Conservation (phyloP, 2,797 vertebrate genomes). For the Pangasius larnaudii region DNA sequence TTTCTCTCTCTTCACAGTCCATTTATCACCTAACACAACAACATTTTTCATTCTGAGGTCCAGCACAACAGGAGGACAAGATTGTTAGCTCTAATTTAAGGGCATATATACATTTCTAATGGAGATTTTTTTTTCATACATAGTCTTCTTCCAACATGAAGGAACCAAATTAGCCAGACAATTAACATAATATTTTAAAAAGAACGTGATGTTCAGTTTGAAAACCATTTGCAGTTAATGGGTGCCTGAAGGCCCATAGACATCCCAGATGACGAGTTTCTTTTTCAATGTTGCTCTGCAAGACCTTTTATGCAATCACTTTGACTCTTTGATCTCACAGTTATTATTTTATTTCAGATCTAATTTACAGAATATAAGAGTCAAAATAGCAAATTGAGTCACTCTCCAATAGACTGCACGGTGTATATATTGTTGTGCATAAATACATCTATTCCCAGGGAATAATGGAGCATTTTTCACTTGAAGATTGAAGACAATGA, state of each 20-base stretch:
- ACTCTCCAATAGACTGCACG: not conserved
- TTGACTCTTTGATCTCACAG: not conserved
- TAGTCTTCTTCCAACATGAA: not conserved
- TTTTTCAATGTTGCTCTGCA: not conserved
- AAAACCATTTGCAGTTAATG: not conserved
- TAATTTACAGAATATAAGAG: not conserved
- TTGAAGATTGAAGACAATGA: not conserved
- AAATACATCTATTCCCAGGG: not conserved
- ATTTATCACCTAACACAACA: not conserved
- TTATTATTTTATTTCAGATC: not conserved
- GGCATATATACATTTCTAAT: not conserved
- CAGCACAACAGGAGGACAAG: not conserved
- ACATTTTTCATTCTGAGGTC: not conserved
- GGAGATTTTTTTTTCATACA: too few relatives aligned
- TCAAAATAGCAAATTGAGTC: not conserved
- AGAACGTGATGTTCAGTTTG: not conserved
- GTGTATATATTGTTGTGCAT: not conserved
- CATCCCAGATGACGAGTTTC: not conserved
- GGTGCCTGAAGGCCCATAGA: too few relatives aligned
- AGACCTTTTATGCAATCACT: not conserved
- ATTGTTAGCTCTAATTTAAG: not conserved
- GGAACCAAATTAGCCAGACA: not conserved
- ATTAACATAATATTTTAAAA: not conserved
- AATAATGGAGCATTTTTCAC: not conserved
- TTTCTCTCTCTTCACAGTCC: not conserved